Evolutionary conservation across 2,797 vertebrate genomes (phyloP).

Genomic region (Prionace glauca): DNA sequence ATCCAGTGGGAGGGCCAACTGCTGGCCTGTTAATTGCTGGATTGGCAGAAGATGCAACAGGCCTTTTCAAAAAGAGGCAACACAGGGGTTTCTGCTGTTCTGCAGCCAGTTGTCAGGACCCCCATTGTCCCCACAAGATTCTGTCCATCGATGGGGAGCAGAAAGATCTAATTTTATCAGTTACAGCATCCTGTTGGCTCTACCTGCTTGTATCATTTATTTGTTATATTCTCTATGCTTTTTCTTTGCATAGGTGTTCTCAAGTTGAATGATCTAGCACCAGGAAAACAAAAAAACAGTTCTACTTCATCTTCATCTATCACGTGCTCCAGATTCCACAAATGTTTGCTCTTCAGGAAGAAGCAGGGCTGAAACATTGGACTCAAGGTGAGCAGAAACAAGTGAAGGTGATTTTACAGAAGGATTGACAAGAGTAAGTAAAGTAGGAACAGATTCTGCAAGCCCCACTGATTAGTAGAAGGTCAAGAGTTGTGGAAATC

Average conservation of each 20-base stretch:
- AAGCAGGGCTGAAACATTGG: background rate
- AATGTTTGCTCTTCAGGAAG: background rate
- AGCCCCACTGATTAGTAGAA: background rate
- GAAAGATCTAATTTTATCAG: background rate
- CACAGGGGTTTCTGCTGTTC: too few species aligned
- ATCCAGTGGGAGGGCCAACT: too few species aligned
- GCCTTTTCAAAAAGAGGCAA: too few species aligned
- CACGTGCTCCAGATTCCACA: background rate
- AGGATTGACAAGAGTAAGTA: background rate
- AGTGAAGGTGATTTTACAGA: background rate
- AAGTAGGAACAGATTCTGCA: background rate
- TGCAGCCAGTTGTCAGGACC: too few species aligned
- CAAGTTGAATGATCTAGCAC: background rate
- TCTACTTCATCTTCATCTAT: background rate
- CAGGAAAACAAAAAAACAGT: background rate
- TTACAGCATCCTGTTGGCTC: background rate
- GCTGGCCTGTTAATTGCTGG: too few species aligned
- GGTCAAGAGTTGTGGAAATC: background rate
- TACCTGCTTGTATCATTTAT: background rate
- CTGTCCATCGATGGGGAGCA: background rate
- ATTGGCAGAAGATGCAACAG: too few species aligned
- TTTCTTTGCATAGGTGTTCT: background rate
- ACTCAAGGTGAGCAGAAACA: background rate
- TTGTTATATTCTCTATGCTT: background rate
- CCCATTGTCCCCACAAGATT: too few species aligned